These are phyloP conservation scores for Lepidocolaptes lacrymiger DNA, from an alignment of 2,797 vertebrate genomes.

Conservation along the genomic window DNA sequence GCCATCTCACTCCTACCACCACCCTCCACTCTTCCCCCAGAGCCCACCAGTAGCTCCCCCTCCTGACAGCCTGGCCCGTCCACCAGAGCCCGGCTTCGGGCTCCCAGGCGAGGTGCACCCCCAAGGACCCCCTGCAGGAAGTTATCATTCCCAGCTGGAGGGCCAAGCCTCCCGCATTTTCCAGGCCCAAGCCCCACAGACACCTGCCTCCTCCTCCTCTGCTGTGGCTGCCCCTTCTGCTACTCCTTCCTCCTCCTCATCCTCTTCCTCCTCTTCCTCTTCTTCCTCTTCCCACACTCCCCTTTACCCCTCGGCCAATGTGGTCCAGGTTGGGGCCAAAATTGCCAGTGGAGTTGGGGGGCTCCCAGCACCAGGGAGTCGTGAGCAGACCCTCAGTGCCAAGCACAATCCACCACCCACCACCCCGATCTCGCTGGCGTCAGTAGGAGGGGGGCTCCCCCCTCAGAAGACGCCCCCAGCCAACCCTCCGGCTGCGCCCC, in stretches of 20 bases:
- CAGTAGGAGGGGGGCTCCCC: conserved; percentile 62
- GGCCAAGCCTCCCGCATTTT: conserved; percentile 76
- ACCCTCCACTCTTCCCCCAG: conserved; percentile 77
- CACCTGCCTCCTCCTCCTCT: conserved; percentile 10
- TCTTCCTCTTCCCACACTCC: conserved; percentile 50
- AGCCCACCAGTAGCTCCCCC: conserved; percentile 52
- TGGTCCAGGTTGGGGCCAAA: conserved; percentile 67
- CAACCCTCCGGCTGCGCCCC: conserved; percentile 47
- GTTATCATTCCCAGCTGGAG: conserved; percentile 77
- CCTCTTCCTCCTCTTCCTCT: conserved; percentile 27
- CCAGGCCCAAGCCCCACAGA: conserved; percentile 66
- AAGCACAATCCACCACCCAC: conserved; percentile 80
- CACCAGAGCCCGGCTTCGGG: conserved; percentile 72
- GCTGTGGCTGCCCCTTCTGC: conserved; percentile 4
- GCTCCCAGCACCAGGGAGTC: conserved; percentile 53
- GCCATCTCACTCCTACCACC: conserved; percentile 87
- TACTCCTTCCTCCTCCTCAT: conserved; percentile 33
- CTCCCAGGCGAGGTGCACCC: conserved; percentile 53
- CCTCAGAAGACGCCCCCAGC: conserved; percentile 66
- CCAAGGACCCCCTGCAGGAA: conserved; percentile 37
- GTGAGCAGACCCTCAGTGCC: conserved; percentile 58
- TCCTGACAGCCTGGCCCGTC: conserved; percentile 63
- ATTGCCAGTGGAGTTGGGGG: conserved; percentile 23
- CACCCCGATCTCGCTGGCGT: conserved; percentile 74
- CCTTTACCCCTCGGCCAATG: conserved; percentile 51